Evolutionary conservation across 2,888 invertebrate genomes (phyloP).

Genomic region (Gymnosoma rotundatum): DNA sequence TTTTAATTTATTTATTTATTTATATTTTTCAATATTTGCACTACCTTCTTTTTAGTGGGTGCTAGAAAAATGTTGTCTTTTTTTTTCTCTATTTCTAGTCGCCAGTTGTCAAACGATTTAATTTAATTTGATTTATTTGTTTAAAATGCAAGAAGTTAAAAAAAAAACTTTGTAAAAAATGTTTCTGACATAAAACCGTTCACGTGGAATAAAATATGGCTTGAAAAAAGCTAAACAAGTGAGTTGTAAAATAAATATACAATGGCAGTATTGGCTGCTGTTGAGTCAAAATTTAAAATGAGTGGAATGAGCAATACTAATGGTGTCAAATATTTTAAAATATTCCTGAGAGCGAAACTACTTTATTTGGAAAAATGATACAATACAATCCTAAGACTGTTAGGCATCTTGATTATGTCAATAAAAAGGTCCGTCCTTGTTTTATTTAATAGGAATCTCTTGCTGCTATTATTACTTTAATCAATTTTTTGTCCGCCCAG

Average conservation of each 20-base stretch:
- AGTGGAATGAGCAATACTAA: not conserved
- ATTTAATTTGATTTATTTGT: conserved; percentile 55
- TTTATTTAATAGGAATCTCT: too few relatives aligned
- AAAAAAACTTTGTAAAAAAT: conserved; percentile 10
- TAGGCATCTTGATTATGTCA: too few relatives aligned
- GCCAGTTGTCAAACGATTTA: conserved; percentile 52
- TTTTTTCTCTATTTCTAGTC: conserved; percentile 16
- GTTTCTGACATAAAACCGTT: conserved; percentile 39
- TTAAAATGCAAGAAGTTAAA: not conserved
- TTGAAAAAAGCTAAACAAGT: not conserved
- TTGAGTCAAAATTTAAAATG: not conserved
- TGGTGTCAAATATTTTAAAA: too few relatives aligned
- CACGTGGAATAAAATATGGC: conserved; percentile 17
- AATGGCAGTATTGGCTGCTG: conserved; percentile 1
- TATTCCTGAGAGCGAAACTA: too few relatives aligned
- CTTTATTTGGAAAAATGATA: too few relatives aligned
- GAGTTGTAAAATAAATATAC: not conserved
- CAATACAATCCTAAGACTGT: too few relatives aligned
- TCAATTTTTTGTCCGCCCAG: too few relatives aligned
- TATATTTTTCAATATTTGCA: conserved; percentile 5
- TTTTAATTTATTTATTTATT: not conserved
- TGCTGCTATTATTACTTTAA: too few relatives aligned
- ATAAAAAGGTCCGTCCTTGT: too few relatives aligned
- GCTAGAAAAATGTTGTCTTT: conserved; percentile 28
- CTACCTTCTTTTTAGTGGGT: conserved; percentile 44